Base-by-base conservation (phyloP, 2,888 invertebrate genomes). In the Xestoiulus laeticollis region DNA sequence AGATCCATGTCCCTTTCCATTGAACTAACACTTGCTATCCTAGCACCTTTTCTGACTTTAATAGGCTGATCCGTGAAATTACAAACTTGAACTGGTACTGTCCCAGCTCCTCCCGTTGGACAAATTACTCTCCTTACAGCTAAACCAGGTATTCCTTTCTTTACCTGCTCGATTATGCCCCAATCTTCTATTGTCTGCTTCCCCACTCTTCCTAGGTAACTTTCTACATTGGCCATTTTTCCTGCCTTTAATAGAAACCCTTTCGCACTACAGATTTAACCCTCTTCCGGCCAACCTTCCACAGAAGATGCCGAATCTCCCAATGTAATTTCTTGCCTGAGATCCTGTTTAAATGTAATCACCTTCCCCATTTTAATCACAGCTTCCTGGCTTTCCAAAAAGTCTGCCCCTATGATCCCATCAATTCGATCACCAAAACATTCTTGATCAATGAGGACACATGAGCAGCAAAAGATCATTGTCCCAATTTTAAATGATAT, bases 201-300 rank as follows among this genome's bases (percentile, higher is more conserved):
- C 19, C 19, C 22, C n/a, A 22, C 0, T 59, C 22, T n/a, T n/a
- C 3, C 19, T n/a, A 59, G 5, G n/a, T 59, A 22, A 6, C 59
- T 22, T n/a, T 19, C 1, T 1, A 59, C 5, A 1, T 3, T 59
- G 1, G 59, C n/a, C n/a, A 6, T 59, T 59, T 14, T 6, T 59
- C 59, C 59, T 5, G 59, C n/a, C 59, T n/a, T 19, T n/a, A 59
- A n/a, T 8, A 12, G 12, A 43, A 43, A 5, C 43, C n/a, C n/a
- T n/a, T n/a, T n/a, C n/a, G n/a, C n/a, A n/a, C n/a, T n/a, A 38
- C 38, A 38, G 8, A 38, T 38, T 8, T 8, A 38, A 5, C 0
- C 1, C n/a, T n/a, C n/a, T 8, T 0, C 8, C 5, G 0, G 14
- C 48, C 1, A 3, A 48, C 0, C 0, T n/a, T n/a, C n/a, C n/a